Evolutionary conservation across 2,113 vertebrate species (phyloP).

Genomic region (Mormoops blainvillei): DNA sequence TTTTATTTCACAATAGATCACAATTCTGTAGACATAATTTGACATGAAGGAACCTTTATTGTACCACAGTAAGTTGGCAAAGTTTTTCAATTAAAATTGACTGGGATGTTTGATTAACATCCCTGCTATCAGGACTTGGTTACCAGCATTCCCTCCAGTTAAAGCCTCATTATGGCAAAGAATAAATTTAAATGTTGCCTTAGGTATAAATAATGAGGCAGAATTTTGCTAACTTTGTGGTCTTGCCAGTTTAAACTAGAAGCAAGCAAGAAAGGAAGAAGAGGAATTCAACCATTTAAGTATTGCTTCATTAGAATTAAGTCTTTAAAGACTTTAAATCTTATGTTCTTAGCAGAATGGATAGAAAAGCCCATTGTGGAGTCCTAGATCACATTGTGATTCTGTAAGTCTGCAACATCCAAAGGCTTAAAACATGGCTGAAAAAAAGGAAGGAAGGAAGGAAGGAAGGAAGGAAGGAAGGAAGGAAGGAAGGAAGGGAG

Average conservation of each 20-base stretch:
- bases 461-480: background rate
- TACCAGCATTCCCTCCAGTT: constrained; percentile 16
- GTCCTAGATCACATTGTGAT: background rate
- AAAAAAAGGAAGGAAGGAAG: background rate
- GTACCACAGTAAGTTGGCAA: constrained; percentile 35
- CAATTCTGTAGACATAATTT: background rate
- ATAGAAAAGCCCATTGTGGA: background rate
- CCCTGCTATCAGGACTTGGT: background rate
- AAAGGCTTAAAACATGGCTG: background rate
- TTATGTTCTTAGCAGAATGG: background rate
- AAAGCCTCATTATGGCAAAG: constrained; percentile 55
- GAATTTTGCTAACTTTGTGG: constrained; percentile 65
- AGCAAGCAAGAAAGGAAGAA: constrained; percentile 36
- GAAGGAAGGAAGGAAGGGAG: too few species aligned
- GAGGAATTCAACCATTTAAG: constrained; percentile 49
- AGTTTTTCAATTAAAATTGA: constrained; percentile 61
- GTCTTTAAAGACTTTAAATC: background rate
- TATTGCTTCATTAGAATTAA: constrained; percentile 52
- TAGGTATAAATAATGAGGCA: constrained; percentile 61
- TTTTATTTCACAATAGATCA: background rate
- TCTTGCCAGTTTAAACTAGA: constrained; percentile 62
- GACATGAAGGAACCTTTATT: background rate
- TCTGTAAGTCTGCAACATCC: background rate
- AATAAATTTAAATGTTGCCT: constrained; percentile 64
- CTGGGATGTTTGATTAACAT: constrained; percentile 58